Conservation (phyloP, 2,797 vertebrate species). For the Cossypha niveicapilla region DNA sequence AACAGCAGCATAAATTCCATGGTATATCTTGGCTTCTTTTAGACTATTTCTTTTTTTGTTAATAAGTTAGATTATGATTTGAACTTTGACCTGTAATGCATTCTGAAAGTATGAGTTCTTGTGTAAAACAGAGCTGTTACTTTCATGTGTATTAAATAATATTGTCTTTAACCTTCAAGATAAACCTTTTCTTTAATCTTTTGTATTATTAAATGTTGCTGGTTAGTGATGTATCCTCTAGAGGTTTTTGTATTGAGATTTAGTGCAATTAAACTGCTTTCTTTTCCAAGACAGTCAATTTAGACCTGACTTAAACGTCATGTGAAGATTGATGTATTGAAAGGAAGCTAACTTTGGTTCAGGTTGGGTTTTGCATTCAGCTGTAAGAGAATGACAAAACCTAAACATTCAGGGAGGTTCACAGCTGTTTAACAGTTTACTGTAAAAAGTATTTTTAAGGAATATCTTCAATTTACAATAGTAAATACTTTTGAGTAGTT, state of each 20-base stretch:
- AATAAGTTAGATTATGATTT: not conserved
- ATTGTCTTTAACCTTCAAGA: not conserved
- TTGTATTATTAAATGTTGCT: not conserved
- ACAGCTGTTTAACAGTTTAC: not conserved
- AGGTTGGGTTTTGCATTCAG: not conserved
- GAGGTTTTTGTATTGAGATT: not conserved
- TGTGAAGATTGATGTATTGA: not conserved
- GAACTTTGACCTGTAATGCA: not conserved
- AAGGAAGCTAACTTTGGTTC: not conserved
- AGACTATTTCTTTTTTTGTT: not conserved
- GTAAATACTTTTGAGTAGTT: not conserved
- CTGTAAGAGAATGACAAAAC: not conserved
- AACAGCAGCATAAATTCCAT: not conserved
- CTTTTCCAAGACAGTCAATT: not conserved
- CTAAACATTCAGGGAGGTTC: not conserved
- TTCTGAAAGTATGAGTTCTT: not conserved
- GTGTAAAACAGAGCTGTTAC: not conserved
- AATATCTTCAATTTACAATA: not conserved
- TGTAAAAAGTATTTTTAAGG: not conserved
- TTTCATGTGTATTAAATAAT: not conserved
- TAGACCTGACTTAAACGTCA: not conserved
- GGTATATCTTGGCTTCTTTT: not conserved
- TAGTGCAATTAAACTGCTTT: not conserved
- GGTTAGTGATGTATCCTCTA: not conserved
- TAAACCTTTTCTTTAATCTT: not conserved